These are phyloP conservation scores for Drosophila incognita DNA, from an alignment of 2,888 invertebrate genomes.

Conservation along the genomic window DNA sequence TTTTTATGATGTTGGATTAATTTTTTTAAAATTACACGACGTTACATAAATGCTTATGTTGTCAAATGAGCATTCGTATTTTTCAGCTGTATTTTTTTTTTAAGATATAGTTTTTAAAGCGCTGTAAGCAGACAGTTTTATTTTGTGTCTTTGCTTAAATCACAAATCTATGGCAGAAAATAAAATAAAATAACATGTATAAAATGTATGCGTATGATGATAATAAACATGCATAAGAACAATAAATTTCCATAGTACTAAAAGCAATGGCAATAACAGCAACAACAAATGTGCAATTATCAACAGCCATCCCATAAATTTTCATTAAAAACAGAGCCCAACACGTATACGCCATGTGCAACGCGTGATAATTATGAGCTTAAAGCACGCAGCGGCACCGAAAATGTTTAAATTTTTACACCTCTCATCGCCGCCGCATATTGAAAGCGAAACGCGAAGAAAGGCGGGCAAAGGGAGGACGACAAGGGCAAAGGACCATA, in stretches of 20 bases:
- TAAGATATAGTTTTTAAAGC: slow-evolving; percentile 38
- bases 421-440: slow-evolving; percentile 2
- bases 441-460: slow-evolving; percentile 44
- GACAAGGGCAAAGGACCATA: slow-evolving; percentile 5
- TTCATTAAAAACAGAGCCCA: slow-evolving; percentile 54
- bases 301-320: slow-evolving; percentile 68
- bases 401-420: slow-evolving; percentile 30
- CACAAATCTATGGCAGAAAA: slow-evolving; percentile 4
- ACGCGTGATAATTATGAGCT: slow-evolving; percentile 70
- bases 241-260: slow-evolving; percentile 63
- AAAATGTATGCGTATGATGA: slow-evolving; percentile 25
- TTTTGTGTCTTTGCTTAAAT: slow-evolving; percentile 8
- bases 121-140: slow-evolving; percentile 40
- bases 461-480: slow-evolving; percentile 2
- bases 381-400: slow-evolving; percentile 56
- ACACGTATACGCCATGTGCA: slow-evolving; percentile 63
- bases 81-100: slow-evolving; percentile 36
- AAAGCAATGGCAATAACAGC: slow-evolving; percentile 36
- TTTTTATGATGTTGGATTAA: slow-evolving; percentile 46
- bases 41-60: slow-evolving; percentile 52
- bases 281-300: slow-evolving; percentile 64
- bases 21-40: slow-evolving; percentile 44
- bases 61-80: slow-evolving; percentile 40
- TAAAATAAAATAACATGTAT: slow-evolving; percentile 5
- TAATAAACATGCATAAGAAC: slow-evolving; percentile 69